Base-by-base conservation (phyloP, 2,888 invertebrate species). In the Melinaea menophilus region DNA sequence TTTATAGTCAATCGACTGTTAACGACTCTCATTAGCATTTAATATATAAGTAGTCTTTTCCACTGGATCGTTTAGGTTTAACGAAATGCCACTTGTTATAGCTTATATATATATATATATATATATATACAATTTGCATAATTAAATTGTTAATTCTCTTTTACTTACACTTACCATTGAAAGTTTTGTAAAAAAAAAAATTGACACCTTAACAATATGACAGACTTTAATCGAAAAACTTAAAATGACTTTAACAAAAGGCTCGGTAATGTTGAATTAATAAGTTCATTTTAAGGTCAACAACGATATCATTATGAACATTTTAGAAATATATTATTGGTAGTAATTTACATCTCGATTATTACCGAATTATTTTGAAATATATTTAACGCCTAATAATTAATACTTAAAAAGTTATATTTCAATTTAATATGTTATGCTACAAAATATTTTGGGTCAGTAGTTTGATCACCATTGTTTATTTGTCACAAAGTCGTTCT, bases 401-500 rank as follows among this genome's bases (percentile, higher is more conserved):
- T 64, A 58, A 47, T 58, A 55, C 55, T 60, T 47, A 56, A 61
- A 58, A 56, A 64, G 22, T 22, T 22, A 58, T 55, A 56, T 37
- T 13, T 55, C 51, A 31, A 31, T 7, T 5, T 9, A 41, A 41
- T 22, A 9, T 41, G 7, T 41, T 11, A 22, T 22, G 22, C 22
- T 1, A 22, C 22, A 22, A 22, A 22, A 22, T 22, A 22, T 22
- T 22, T 22, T 22, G 22, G 22, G 22, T 22, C 22, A 22, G 22
- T 22, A 22, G 22, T 22, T 22, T 22, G 22, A 22, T 22, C 22
- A 22, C 1, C 22, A 22, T 22, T 22, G 0, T 22, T 41, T 9
- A 4, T 37, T 9, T 9, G 0, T 41, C 11, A 9, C 9, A 1
- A 22, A 22, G 22, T 22, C 1, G 22, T 22, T 22, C 22, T 22